These are phyloP conservation scores for Syrphus vitripennis DNA, from an alignment of 2,888 invertebrate genomes.

Conservation along the genomic window DNA sequence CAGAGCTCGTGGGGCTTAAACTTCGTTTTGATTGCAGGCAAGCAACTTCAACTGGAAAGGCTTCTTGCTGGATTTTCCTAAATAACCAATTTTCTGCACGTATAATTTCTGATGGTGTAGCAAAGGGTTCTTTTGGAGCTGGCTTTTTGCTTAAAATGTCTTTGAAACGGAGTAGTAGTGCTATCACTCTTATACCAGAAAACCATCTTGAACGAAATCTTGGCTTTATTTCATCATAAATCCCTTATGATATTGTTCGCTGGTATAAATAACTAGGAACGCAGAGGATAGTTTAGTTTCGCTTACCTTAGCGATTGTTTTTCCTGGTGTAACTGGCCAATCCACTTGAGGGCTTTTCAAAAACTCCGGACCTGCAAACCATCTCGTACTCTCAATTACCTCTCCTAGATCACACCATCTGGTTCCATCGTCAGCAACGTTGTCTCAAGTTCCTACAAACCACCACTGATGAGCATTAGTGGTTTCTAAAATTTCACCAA, in stretches of 20 bases:
- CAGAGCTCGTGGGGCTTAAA: not conserved
- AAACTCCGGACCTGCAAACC: not conserved
- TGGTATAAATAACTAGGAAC: not conserved
- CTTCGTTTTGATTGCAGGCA: not conserved
- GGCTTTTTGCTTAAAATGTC: not conserved
- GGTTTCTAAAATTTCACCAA: constrained; percentile 14
- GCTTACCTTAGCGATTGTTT: not conserved
- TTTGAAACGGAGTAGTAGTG: constrained; percentile 16
- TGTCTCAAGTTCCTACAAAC: constrained; percentile 1
- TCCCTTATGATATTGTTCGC: not conserved
- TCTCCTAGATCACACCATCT: not conserved
- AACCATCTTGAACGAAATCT: not conserved
- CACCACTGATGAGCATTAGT: constrained; percentile 3
- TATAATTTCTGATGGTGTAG: not conserved
- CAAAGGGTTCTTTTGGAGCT: not conserved
- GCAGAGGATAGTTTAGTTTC: not conserved
- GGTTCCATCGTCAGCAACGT: constrained; percentile 9
- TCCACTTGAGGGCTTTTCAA: not conserved
- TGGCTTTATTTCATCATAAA: not conserved
- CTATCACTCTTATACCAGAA: not conserved
- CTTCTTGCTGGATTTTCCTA: constrained; percentile 13
- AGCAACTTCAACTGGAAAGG: not conserved
- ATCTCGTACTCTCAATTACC: not conserved
- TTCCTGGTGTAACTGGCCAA: not conserved
- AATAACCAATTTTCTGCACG: constrained; percentile 6